These are phyloP conservation scores for Hypsopygia costalis DNA, from an alignment of 2,888 invertebrate species.

Conservation along the genomic window DNA sequence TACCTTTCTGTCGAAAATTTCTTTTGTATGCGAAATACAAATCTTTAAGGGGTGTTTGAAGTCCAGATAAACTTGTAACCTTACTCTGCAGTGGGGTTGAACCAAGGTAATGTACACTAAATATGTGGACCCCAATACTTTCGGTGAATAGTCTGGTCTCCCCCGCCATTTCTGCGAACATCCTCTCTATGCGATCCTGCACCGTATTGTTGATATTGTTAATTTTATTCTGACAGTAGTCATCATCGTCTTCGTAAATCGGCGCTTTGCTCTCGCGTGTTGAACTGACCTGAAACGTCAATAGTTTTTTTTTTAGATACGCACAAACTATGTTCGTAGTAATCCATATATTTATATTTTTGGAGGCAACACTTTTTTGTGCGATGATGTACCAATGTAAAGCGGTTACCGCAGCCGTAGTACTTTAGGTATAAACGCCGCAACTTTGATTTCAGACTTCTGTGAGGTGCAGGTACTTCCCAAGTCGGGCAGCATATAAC, in stretches of 20 bases:
- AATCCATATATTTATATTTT: too few relatives aligned
- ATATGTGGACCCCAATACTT: constrained; percentile 79
- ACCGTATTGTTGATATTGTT: constrained; percentile 83
- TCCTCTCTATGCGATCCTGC: constrained; percentile 92
- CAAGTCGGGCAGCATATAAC: too few relatives aligned
- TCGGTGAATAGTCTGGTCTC: constrained; percentile 71
- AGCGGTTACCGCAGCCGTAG: too few relatives aligned
- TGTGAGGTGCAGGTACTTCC: too few relatives aligned
- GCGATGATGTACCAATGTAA: too few relatives aligned
- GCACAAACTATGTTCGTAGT: too few relatives aligned
- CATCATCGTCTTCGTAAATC: constrained; percentile 64
- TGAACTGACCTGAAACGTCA: constrained; percentile 49
- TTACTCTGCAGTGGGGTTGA: constrained; percentile 88
- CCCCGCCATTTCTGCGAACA: constrained; percentile 88
- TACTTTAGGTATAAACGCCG: too few relatives aligned
- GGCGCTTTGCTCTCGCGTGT: constrained; percentile 50
- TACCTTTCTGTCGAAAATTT: constrained; percentile 71
- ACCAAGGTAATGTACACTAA: constrained; percentile 90
- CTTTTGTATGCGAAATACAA: constrained; percentile 84
- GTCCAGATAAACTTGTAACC: constrained; percentile 90
- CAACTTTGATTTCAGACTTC: too few relatives aligned
- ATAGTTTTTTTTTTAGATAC: background rate
- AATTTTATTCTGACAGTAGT: constrained; percentile 60
- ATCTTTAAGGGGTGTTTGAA: constrained; percentile 89
- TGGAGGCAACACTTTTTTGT: too few relatives aligned